Base-by-base conservation (phyloP, 1,140 invertebrate genomes). In the Sarcophaga bullata region DNA sequence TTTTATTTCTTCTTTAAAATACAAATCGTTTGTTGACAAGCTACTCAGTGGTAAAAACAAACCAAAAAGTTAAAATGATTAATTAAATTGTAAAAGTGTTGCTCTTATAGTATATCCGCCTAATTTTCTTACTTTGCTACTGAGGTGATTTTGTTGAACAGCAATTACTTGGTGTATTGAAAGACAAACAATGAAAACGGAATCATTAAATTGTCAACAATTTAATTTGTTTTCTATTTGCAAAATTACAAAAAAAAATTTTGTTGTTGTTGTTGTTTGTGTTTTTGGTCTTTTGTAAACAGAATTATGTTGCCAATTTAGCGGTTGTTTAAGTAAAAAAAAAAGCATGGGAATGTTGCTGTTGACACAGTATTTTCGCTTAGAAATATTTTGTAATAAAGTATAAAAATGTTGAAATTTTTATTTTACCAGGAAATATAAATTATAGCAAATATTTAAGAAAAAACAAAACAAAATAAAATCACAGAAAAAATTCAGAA, bases 171-270 rank as follows among this genome's bases (percentile, higher is more conserved):
- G 25, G 25, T 37, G 25, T 37, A 37, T 37, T 37, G 54, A 58
- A 58, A 58, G 0, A 58, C 54, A 11, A 58, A 58, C 54, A 58
- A 58, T 15, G 11, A 58, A 58, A 58, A 58, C 54, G 11, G n/a
- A 58, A 58, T 58, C 54, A 58, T 58, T 58, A 58, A 58, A 58
- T 58, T 58, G 54, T 58, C 54, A 58, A 58, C 54, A 58, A 58
- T 58, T 58, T 58, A 58, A 58, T 58, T 58, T 58, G 54, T 58
- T 58, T 58, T 9, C n/a, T 11, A 15, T 58, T 58, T 58, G 54
- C 54, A 11, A 58, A 58, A 58, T 58, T 58, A 9, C 50, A 58
- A 58, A 58, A 58, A 58, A 13, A 58, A 13, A 9, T 6, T 15
- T 13, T 58, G 13, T 58, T 58, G 54, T 11, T 58, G 13, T 13